Evolutionary conservation across 2,797 vertebrate species (phyloP).

Genomic region (Neosilurus mollespiculum): DNA sequence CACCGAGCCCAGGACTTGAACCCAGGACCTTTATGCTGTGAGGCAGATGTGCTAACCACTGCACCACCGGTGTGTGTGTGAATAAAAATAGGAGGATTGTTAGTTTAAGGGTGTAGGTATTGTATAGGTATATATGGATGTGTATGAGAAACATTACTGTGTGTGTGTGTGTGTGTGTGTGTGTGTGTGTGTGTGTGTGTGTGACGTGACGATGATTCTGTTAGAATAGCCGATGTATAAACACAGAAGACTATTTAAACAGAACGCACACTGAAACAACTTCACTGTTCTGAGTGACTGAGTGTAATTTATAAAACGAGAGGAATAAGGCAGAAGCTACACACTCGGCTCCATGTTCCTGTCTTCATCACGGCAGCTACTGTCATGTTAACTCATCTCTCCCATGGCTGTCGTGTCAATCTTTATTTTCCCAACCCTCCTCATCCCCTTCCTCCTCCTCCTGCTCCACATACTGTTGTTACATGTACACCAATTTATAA

Average conservation of each 20-base stretch:
- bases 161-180: too few relatives aligned
- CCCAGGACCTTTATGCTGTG: too few relatives aligned
- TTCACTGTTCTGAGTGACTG: neutral
- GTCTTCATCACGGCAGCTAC: constrained; percentile 8
- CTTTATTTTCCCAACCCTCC: neutral
- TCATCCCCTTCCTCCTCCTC: neutral
- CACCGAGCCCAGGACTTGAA: too few relatives aligned
- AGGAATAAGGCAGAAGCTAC: constrained; percentile 20
- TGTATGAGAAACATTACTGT: too few relatives aligned
- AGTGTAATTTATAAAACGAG: constrained; percentile 22
- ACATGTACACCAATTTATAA: too few relatives aligned
- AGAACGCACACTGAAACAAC: neutral
- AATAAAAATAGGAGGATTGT: too few relatives aligned
- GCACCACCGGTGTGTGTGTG: too few relatives aligned
- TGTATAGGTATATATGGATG: too few relatives aligned
- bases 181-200: too few relatives aligned
- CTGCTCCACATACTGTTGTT: neutral
- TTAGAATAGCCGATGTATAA: neutral
- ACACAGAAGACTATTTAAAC: neutral
- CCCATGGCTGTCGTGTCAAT: neutral
- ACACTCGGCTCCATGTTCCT: constrained; percentile 13
- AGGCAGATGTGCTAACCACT: too few relatives aligned
- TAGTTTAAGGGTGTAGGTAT: too few relatives aligned
- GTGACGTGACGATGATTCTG: neutral
- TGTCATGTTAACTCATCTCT: constrained; percentile 28